These are phyloP conservation scores for Drosophila meridionalis DNA, from an alignment of 2,888 invertebrate genomes.

Conservation along the genomic window DNA sequence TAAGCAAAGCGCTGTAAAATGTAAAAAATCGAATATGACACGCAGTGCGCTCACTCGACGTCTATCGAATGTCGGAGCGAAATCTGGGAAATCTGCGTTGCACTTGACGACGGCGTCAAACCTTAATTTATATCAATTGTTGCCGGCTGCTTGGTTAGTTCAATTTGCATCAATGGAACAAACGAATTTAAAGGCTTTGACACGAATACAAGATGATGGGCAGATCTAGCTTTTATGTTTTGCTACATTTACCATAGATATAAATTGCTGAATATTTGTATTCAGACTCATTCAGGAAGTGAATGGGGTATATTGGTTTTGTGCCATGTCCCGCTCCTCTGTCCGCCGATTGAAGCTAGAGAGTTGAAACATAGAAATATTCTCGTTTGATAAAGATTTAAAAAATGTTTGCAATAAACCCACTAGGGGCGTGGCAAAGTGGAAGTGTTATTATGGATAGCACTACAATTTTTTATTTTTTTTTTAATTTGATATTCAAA, in stretches of 20 bases:
- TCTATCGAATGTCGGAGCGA: constrained; percentile 4
- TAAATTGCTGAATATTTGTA: too few relatives aligned
- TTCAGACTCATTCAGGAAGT: neutral
- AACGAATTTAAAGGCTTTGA: neutral
- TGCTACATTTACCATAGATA: neutral
- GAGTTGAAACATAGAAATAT: too few relatives aligned
- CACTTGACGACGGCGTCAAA: neutral
- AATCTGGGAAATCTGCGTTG: neutral
- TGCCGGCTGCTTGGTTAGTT: neutral
- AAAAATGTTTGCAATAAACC: too few relatives aligned
- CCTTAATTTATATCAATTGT: neutral
- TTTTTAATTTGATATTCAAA: too few relatives aligned
- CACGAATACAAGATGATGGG: neutral
- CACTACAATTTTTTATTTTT: too few relatives aligned
- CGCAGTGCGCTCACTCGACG: neutral
- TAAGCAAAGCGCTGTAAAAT: neutral
- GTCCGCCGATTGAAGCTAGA: neutral
- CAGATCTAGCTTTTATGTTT: neutral
- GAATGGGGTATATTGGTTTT: neutral
- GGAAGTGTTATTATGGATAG: too few relatives aligned
- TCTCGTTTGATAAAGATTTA: too few relatives aligned
- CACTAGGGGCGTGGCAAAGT: too few relatives aligned
- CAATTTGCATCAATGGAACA: neutral
- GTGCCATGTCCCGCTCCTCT: neutral
- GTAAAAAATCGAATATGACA: constrained; percentile 1